Evolutionary conservation across 2,113 vertebrate genomes (phyloP).

Genomic region (Leucosticte australis): DNA sequence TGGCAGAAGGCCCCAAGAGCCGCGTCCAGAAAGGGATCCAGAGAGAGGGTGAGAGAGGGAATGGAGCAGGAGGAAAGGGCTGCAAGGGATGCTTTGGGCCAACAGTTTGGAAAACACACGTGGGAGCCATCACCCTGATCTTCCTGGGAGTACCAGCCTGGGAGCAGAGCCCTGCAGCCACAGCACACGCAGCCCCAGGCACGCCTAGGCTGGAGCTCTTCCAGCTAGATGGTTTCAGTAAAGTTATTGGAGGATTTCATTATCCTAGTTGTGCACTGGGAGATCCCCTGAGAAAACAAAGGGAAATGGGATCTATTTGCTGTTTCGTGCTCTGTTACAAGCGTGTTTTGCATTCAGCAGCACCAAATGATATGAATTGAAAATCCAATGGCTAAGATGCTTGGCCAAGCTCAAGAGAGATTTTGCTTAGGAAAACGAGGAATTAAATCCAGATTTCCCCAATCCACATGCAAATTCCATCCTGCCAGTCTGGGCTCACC

Average conservation of each 20-base stretch:
- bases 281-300: neutral
- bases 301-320: neutral
- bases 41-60: neutral
- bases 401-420: neutral
- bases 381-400: neutral
- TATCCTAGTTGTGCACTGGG: neutral
- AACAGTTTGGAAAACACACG: accelerated
- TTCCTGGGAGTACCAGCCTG: neutral
- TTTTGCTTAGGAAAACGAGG: neutral
- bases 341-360: neutral
- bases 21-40: neutral
- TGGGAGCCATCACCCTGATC: neutral
- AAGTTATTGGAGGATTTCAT: neutral
- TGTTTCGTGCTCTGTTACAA: neutral
- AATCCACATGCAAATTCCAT: neutral
- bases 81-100: neutral
- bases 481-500: neutral
- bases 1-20: neutral
- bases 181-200: neutral
- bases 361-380: neutral
- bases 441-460: conserved; percentile 1
- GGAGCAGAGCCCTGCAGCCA: neutral
- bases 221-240: neutral
- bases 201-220: neutral
- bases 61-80: neutral